Conservation (phyloP, 2,113 vertebrate genomes). For the Hucho hucho region DNA sequence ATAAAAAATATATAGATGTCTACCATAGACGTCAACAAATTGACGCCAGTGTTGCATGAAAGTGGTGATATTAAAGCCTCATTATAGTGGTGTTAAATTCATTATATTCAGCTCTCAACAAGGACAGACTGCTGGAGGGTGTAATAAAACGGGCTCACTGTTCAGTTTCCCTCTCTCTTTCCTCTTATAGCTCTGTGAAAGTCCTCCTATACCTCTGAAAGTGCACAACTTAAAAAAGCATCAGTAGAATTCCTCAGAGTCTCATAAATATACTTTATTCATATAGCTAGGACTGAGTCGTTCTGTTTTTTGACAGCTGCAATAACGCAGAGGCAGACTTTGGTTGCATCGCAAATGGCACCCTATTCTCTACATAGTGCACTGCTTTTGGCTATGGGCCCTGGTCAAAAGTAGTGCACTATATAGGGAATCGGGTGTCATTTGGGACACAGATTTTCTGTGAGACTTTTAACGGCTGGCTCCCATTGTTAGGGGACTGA, state of each 20-base stretch:
- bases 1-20: too few species aligned
- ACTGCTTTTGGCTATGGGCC: too few species aligned
- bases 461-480: too few species aligned
- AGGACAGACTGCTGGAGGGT: conserved; percentile 50
- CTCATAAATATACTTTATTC: not conserved
- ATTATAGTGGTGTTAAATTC: conserved; percentile 38
- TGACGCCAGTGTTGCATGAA: conserved; percentile 33
- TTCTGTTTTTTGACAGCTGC: too few species aligned
- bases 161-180: conserved; percentile 25
- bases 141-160: conserved; percentile 38
- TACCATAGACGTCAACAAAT: not conserved
- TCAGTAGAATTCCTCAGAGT: not conserved
- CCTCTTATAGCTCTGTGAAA: too few species aligned
- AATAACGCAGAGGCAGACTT: too few species aligned
- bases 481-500: not conserved
- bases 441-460: too few species aligned
- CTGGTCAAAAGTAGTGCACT: too few species aligned
- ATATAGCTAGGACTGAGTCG: not conserved
- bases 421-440: too few species aligned
- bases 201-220: not conserved
- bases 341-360: too few species aligned
- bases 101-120: conserved; percentile 43
- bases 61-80: conserved; percentile 29
- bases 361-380: too few species aligned
- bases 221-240: not conserved